These are phyloP conservation scores for Dipodomys stephensi DNA, from an alignment of 2,113 vertebrate genomes.

Conservation along the genomic window DNA sequence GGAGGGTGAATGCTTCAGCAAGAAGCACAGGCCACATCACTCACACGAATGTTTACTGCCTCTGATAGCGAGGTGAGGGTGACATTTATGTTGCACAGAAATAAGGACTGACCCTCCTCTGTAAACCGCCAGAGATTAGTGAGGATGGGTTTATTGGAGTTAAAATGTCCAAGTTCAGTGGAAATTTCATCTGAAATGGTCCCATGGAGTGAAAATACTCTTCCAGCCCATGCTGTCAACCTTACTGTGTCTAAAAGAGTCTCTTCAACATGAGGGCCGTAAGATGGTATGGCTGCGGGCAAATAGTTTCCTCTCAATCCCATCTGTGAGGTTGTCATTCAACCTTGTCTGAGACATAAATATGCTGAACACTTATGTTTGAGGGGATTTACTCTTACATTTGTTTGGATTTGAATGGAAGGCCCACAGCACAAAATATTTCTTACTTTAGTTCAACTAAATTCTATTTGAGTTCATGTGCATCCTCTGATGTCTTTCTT, in stretches of 20 bases:
- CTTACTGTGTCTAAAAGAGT: not conserved
- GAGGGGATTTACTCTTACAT: not conserved
- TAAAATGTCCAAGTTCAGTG: not conserved
- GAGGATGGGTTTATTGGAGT: not conserved
- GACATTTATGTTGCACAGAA: not conserved
- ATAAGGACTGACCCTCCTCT: not conserved
- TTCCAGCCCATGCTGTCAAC: not conserved
- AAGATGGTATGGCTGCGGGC: not conserved
- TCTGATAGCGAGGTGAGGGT: not conserved
- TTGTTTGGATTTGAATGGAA: not conserved
- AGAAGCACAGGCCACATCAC: not conserved
- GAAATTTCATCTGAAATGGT: not conserved
- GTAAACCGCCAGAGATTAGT: not conserved
- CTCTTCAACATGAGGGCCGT: not conserved
- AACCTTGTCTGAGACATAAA: too few species aligned
- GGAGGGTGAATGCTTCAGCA: not conserved
- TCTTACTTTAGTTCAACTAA: constrained; percentile 4
- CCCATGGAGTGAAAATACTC: not conserved
- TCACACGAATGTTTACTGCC: not conserved
- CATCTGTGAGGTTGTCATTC: too few species aligned
- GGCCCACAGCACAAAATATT: not conserved
- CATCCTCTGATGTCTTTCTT: not conserved
- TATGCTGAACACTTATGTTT: not conserved
- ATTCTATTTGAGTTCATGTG: not conserved
- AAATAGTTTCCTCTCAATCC: too few species aligned